A percentile compares a stretch with the other conserved stretches of the same genome.
phyloP scores from a whole-genome alignment of 2,113 vertebrate genomes.

The Saccopteryx leptura region DNA sequence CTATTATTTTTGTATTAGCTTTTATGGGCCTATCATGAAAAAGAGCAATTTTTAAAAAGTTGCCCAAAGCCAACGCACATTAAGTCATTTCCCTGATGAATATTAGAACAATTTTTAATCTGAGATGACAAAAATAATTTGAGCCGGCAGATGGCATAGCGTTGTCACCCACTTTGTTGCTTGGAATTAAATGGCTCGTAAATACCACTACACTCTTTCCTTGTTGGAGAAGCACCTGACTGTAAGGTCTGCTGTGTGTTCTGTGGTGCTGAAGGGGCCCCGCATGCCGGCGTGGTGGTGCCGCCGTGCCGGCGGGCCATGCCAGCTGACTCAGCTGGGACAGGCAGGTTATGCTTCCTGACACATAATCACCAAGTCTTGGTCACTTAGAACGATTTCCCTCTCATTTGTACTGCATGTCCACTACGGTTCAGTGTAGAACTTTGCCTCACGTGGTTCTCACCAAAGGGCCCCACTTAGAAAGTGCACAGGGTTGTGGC shows the following conservation, averaged over 20 bases:
- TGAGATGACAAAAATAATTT: slow-evolving; percentile 82
- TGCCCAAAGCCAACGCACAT: slow-evolving; percentile 56
- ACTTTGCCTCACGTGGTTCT: neutral
- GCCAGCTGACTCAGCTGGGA: neutral
- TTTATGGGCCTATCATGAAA: slow-evolving; percentile 53
- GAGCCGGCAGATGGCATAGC: slow-evolving; percentile 76
- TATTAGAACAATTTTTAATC: slow-evolving; percentile 81
- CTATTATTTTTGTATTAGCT: slow-evolving; percentile 38
- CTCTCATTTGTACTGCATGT: neutral
- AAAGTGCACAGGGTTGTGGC: neutral
- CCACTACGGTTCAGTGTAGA: accelerated
- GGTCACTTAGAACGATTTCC: neutral
- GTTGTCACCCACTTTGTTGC: slow-evolving; percentile 74
- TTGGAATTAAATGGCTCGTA: slow-evolving; percentile 60
- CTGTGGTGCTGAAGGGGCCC: neutral
- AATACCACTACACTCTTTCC: slow-evolving; percentile 33
- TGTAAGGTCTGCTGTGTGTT: neutral
- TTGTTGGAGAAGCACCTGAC: slow-evolving; percentile 26
- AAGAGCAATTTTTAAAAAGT: slow-evolving; percentile 70
- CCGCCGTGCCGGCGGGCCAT: accelerated
- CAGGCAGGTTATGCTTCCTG: neutral
- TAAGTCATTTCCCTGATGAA: slow-evolving; percentile 72
- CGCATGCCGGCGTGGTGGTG: accelerated
- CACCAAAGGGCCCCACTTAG: neutral
- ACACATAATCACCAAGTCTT: too few species aligned